Base-by-base conservation (phyloP, 2,888 invertebrate genomes). In the Protodeltote pygarga region DNA sequence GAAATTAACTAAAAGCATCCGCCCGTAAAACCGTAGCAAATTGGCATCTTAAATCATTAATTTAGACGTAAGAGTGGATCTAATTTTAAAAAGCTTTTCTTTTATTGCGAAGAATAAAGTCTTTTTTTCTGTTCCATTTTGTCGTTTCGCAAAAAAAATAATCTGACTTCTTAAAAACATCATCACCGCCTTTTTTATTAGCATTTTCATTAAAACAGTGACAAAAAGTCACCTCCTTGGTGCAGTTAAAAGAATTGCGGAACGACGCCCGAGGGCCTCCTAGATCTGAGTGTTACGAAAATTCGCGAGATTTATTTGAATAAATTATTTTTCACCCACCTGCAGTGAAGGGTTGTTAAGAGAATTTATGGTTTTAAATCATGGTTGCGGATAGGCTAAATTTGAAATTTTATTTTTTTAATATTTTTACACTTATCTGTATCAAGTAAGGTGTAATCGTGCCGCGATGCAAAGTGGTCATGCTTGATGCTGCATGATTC, bases 301-400 rank as follows among this genome's bases (percentile, higher is more conserved):
- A 85, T 83, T 81, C 75, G 55, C 64, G 72, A 87, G 90, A 92
- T 91, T 92, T 91, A 91, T 92, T 83, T 86, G 87, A 90, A 91
- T 91, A 92, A 90, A 92, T 92, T 88, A 91, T 88, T 83, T 85
- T 81, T 73, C 63, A 82, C 73, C 83, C 79, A 89, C 89, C 89
- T 91, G 89, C 83, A 87, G 73, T 85, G 89, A 90, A 90, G 91
- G 91, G 91, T 89, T 90, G 83, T 75, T 81, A 73, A 64, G 74
- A 67, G 55, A 75, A 87, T 88, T 87, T 87, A 89, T 87, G 72
- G 70, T 75, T 76, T 77, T 73, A 76, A 69, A 67, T 69, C 61
- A 48, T 48, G 57, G 65, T 67, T 68, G 54, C 38, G 52, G 41
- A 62, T 59, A 57, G 20, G 29, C 50, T 45, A 45, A 57, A 50